Evolutionary conservation across 2,797 vertebrate genomes (phyloP), one percentile per base, ranked within the genome.

Genomic region (Smutsia temminckii): DNA sequence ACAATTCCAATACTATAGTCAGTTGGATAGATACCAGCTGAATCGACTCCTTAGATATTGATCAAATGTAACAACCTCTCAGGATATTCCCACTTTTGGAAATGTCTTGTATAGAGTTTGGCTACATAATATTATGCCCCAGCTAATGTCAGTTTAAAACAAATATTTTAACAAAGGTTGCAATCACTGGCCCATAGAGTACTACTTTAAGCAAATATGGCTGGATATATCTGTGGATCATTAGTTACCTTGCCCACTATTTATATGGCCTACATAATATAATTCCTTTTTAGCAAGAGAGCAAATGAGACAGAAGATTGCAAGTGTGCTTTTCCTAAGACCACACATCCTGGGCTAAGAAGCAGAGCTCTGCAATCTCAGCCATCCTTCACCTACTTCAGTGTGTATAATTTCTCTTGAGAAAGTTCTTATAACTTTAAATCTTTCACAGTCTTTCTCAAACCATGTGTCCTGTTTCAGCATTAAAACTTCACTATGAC

Each of bases 41-140:
- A 92, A 61, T 69, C 64, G 34, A 34, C 13, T 66, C 2, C 37
- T 88, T 81, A 18, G 8, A 27, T 75, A 53, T 51, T 53, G 80
- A 68, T 75, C 64, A 95, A 91, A 90, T 85, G 27, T 71, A 96
- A 37, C 69, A 81, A 72, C n/a, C 66, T 93, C 64, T 91, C 72
- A 55, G 64, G 13, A 32, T 83, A 91, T 86, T 74, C 53, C 14
- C 55, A 27, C 42, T 77, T 90, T 72, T 46, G 17, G 11, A 85
- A 95, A 53, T 66, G 37, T 18, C 21, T 72, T 72, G 40, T 17
- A 21, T 6, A 72, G 32, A 64, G 4, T 17, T 91, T 64, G 10
- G 57, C 42, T 89, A 21, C 20, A 40, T 46, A 85, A 57, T 63
- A 86, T 71, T 75, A 74, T 42, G 17, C 79, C 85, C 14, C 8